A percentile compares a stretch with the other conserved stretches of the same genome.
Conservation (phyloP, 1,140 invertebrate genomes). For the Acromyrmex heyeri region DNA sequence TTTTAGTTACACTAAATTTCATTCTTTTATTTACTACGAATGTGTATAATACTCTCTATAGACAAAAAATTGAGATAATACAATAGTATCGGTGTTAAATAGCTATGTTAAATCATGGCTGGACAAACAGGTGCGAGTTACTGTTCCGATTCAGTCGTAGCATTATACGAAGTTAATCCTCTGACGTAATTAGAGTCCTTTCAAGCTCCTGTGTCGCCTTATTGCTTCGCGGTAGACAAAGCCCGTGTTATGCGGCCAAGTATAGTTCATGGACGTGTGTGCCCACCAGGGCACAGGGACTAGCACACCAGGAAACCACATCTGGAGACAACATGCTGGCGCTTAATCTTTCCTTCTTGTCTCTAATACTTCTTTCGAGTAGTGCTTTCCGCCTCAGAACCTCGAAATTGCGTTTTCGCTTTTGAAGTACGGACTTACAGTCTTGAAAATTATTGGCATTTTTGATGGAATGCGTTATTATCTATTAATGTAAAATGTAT, state of each 20-base stretch:
- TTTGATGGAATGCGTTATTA: constrained; percentile 19
- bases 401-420: constrained; percentile 50
- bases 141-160: constrained; percentile 6
- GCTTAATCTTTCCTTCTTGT: constrained; percentile 62
- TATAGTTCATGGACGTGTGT: constrained; percentile 31
- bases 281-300: neutral
- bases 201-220: constrained; percentile 53
- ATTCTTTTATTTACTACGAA: neutral
- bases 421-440: neutral
- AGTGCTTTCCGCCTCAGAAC: neutral
- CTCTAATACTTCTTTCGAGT: constrained; percentile 54
- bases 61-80: neutral
- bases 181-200: constrained; percentile 67
- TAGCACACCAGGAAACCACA: constrained; percentile 17
- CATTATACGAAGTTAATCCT: constrained; percentile 67
- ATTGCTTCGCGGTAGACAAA: constrained; percentile 63
- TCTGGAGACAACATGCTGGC: constrained; percentile 43
- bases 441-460: constrained; percentile 13
- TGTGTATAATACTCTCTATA: neutral
- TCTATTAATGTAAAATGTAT: neutral
- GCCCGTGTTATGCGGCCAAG: constrained; percentile 41
- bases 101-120: neutral
- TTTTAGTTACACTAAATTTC: neutral
- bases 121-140: neutral
- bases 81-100: neutral